A percentile compares a stretch with the other conserved stretches of the same genome.
Conservation (phyloP, 2,888 invertebrate genomes). For the Deilephila porcellus region DNA sequence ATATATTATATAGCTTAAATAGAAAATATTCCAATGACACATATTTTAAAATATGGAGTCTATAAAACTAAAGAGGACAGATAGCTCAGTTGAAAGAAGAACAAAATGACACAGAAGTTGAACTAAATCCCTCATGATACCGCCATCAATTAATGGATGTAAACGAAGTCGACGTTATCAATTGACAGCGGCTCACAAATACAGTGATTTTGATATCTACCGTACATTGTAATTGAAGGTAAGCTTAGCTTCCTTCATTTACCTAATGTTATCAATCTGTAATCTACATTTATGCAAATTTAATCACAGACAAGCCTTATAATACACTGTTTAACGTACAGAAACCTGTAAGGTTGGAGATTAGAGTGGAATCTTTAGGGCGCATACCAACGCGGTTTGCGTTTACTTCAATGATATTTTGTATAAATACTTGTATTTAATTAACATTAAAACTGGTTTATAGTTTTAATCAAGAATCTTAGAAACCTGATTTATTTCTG, state of each 20-base stretch:
- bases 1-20: neutral
- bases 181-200: conserved; percentile 33
- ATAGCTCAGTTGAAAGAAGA: neutral
- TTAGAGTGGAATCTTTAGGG: conserved; percentile 30
- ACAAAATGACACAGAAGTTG: neutral
- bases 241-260: conserved; percentile 31
- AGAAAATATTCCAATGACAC: neutral
- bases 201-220: conserved; percentile 13
- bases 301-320: conserved; percentile 40
- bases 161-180: conserved; percentile 31
- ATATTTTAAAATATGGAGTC: neutral
- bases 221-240: conserved; percentile 14
- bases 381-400: neutral
- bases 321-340: conserved; percentile 40
- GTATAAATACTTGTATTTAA: neutral
- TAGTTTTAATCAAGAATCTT: neutral
- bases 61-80: neutral
- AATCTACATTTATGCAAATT: conserved; percentile 47
- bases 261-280: conserved; percentile 38
- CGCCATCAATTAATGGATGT: conserved; percentile 6
- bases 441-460: neutral
- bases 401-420: conserved; percentile 15
- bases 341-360: conserved; percentile 42
- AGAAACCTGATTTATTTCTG: neutral
- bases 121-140: neutral